Evolutionary conservation across 2,113 vertebrate genomes (phyloP).

Genomic region (Potamarius usumacintae): DNA sequence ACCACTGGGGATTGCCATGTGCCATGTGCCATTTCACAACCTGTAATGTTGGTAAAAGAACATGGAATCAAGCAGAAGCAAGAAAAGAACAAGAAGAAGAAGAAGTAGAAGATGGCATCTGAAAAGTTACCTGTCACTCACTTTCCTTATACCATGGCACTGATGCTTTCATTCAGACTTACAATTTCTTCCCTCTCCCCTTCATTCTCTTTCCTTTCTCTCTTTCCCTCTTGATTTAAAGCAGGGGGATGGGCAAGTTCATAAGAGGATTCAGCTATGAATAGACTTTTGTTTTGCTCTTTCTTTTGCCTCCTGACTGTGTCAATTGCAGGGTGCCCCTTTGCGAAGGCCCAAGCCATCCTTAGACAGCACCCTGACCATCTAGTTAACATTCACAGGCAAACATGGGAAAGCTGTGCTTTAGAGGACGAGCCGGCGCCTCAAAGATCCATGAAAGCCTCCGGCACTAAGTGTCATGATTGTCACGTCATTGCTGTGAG

Average conservation of each 20-base stretch:
- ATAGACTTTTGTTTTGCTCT: constrained; percentile 95
- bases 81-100: constrained; percentile 29
- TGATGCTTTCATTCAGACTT: constrained; percentile 74
- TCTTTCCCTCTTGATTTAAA: constrained; percentile 66
- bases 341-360: constrained; percentile 78
- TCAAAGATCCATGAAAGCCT: constrained; percentile 21
- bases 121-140: constrained; percentile 84
- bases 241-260: constrained; percentile 77
- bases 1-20: constrained; percentile 1
- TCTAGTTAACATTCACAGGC: constrained; percentile 91
- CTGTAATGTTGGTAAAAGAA: background rate
- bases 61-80: constrained; percentile 15
- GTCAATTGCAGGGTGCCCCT: constrained; percentile 87
- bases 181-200: constrained; percentile 67
- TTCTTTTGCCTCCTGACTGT: constrained; percentile 90
- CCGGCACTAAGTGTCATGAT: constrained; percentile 18
- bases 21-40: background rate
- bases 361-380: constrained; percentile 72
- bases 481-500: background rate
- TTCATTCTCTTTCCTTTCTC: constrained; percentile 73
- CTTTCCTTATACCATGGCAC: constrained; percentile 77
- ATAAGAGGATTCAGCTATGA: constrained; percentile 83
- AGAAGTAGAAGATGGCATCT: constrained; percentile 44
- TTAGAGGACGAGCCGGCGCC: constrained; percentile 35
- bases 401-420: constrained; percentile 62